Evolutionary conservation across 2,888 invertebrate genomes (phyloP), one percentile per base, ranked within the genome.

Genomic region (Cepaea hortensis): DNA sequence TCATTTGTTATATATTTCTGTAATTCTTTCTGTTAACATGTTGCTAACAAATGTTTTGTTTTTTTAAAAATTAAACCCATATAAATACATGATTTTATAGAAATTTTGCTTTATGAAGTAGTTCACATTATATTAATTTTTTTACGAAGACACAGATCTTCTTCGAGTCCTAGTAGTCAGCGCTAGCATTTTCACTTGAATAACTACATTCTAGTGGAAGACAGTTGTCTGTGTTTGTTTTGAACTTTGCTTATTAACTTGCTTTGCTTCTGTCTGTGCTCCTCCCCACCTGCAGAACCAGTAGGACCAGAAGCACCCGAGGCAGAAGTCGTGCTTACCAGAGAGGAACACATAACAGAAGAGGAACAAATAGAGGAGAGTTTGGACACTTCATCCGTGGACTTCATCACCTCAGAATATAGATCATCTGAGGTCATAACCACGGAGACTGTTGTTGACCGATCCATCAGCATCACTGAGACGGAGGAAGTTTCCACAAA

Each of bases 401-500:
- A 91, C 61, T 77, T 89, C 80, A 89, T 89, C 87, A 89, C 90
- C 88, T 90, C 91, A 88, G 91, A 91, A 86, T 89, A 89, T 85
- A 84, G 90, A 89, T 90, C 85, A 62, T 88, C 91, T 87, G 91
- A 91, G 89, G 90, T 90, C 86, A 88, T 90, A 83, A 85, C 91
- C 85, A 85, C 92, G 83, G 92, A 92, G 88, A 92, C 91, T 87
- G 89, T 90, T 86, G 89, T 89, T 90, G 92, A 91, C 87, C 90
- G 91, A 81, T 75, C 87, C 76, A 85, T 84, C 79, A 76, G 87
- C 73, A 88, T 90, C 87, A 88, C 89, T 82, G 92, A 91, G 90
- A 92, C 90, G 91, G 93, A 92, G 91, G 91, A 91, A 90, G 92
- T 91, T 90, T 90, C 92, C 90, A 90, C 90, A 90, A 90, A 91